Conservation (phyloP, 2,113 vertebrate genomes). For the Platichthys flesus region DNA sequence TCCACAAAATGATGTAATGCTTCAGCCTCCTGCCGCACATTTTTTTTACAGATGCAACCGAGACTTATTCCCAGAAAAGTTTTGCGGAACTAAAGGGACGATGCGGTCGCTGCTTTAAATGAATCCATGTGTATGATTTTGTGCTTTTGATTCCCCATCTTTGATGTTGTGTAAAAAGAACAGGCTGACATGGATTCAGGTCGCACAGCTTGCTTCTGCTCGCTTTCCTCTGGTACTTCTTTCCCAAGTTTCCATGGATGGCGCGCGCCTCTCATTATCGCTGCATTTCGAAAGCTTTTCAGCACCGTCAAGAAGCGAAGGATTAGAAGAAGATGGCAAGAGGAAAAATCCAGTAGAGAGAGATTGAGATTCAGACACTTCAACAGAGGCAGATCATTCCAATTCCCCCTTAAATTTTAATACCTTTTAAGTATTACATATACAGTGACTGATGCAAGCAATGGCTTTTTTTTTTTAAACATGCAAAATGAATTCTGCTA, state of each 20-base stretch:
- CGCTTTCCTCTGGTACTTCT: neutral
- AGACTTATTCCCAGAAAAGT: neutral
- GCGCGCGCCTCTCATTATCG: slow-evolving; percentile 16
- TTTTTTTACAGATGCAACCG: slow-evolving; percentile 5
- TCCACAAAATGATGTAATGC: neutral
- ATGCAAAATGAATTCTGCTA: slow-evolving; percentile 34
- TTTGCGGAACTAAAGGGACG: neutral
- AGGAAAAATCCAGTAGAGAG: slow-evolving; percentile 35
- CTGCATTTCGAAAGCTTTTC: slow-evolving; percentile 38
- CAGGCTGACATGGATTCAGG: slow-evolving; percentile 35
- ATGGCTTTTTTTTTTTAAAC: slow-evolving; percentile 21
- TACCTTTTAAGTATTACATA: slow-evolving; percentile 26
- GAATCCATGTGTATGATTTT: slow-evolving; percentile 26
- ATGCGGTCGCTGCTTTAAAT: slow-evolving; percentile 21
- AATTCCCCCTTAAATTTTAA: slow-evolving; percentile 2
- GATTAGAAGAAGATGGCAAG: slow-evolving; percentile 38
- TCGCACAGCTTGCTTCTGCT: slow-evolving; percentile 1
- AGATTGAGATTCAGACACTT: slow-evolving; percentile 29
- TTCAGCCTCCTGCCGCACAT: slow-evolving; percentile 17
- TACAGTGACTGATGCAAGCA: slow-evolving; percentile 12
- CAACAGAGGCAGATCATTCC: slow-evolving; percentile 17
- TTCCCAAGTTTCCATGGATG: slow-evolving; percentile 10
- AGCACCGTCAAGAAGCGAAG: slow-evolving; percentile 14
- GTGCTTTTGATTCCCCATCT: slow-evolving; percentile 24
- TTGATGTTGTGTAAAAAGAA: slow-evolving; percentile 19